Percentiles rank a stretch among this genome's conserved stretches.
Conservation (phyloP, 2,797 vertebrate genomes). For the Peromyscus nudipes region DNA sequence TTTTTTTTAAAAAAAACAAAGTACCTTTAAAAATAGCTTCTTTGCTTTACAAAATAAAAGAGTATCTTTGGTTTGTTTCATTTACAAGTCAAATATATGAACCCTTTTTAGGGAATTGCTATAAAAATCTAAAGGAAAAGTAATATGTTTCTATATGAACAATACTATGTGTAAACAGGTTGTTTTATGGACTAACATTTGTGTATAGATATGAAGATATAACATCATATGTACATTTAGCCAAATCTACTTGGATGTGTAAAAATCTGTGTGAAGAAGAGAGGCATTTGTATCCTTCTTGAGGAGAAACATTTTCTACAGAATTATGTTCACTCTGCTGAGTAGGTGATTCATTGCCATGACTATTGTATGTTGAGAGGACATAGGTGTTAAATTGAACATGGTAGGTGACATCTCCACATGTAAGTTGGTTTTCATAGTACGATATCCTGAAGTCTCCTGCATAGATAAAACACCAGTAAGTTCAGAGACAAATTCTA, state of each 20-base stretch:
- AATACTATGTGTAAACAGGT: neutral
- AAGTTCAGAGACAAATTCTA: neutral
- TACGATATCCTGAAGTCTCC: neutral
- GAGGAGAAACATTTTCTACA: neutral
- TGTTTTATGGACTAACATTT: neutral
- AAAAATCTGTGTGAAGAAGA: neutral
- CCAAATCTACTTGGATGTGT: neutral
- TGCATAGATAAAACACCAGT: neutral
- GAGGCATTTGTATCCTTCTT: neutral
- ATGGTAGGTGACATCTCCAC: neutral
- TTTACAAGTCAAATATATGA: neutral
- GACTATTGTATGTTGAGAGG: neutral
- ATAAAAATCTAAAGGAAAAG: neutral
- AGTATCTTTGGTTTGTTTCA: slow-evolving; percentile 50
- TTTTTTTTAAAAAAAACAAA: neutral
- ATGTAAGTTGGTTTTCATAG: neutral
- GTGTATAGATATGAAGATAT: neutral
- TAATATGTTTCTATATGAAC: neutral
- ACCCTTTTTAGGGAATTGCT: neutral
- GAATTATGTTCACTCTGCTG: neutral
- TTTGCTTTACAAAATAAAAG: slow-evolving; percentile 44
- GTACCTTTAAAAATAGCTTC: slow-evolving; percentile 28
- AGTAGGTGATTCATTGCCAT: neutral
- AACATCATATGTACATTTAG: neutral
- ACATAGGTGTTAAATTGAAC: neutral